A percentile compares a stretch with the other conserved stretches of the same genome.
These are phyloP conservation scores for Apostichopus leukothele DNA, from an alignment of 53 echinoderm and acorn worm genomes.

Conservation along the genomic window DNA sequence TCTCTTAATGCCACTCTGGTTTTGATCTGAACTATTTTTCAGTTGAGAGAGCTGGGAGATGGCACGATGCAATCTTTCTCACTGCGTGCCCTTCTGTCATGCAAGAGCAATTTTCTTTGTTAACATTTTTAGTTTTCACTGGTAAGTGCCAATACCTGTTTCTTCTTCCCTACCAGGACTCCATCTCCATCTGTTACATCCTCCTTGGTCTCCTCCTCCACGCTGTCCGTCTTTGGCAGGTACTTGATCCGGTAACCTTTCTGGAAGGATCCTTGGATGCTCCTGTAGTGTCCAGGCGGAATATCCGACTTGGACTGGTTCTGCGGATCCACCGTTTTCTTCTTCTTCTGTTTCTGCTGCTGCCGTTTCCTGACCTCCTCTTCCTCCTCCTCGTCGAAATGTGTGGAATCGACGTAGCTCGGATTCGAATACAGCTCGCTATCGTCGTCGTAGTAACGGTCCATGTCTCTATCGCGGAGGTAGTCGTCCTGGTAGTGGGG, in stretches of 20 bases:
- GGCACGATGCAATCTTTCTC: too few relatives aligned
- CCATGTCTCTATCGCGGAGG: constrained; percentile 58
- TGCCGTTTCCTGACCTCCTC: constrained; percentile 61
- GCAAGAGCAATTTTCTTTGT: too few relatives aligned
- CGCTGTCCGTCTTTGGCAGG: constrained; percentile 83
- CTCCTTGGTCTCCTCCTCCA: constrained; percentile 87
- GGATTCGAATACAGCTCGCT: constrained; percentile 65
- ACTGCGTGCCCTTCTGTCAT: too few relatives aligned
- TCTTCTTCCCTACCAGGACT: constrained; percentile 80
- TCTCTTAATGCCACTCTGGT: too few relatives aligned
- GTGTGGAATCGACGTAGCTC: constrained; percentile 38
- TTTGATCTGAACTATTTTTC: too few relatives aligned
- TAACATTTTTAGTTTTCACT: too few relatives aligned
- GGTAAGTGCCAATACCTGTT: constrained; percentile 60
- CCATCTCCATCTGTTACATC: constrained; percentile 90
- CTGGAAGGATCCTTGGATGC: constrained; percentile 91
- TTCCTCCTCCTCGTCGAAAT: constrained; percentile 65
- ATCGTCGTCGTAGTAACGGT: constrained; percentile 72
- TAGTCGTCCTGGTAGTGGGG: constrained; percentile 61
- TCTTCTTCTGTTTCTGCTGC: constrained; percentile 71
- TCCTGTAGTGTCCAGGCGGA: constrained; percentile 88
- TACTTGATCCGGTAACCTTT: constrained; percentile 90
- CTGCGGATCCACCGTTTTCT: constrained; percentile 54
- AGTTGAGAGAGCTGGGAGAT: too few relatives aligned
- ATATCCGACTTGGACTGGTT: constrained; percentile 66